Percentiles rank a stretch among this genome's conserved stretches.
These are phyloP conservation scores for Peromyscus californicus DNA, from an alignment of 2,113 vertebrate species.

Conservation along the genomic window DNA sequence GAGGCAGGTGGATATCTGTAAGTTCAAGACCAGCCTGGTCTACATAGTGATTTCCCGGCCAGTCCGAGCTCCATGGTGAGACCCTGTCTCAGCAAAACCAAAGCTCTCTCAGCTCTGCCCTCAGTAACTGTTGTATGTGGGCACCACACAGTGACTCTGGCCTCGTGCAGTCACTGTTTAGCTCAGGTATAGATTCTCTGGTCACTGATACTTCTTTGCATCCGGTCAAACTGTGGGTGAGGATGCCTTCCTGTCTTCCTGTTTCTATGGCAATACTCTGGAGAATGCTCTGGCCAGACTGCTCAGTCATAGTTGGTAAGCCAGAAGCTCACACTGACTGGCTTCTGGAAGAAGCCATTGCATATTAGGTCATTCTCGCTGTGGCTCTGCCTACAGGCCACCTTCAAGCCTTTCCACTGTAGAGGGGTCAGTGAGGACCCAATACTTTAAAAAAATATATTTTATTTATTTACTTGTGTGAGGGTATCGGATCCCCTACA, in stretches of 20 bases:
- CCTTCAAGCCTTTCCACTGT: background rate
- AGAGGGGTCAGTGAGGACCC: background rate
- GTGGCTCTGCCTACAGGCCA: background rate
- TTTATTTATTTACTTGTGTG: background rate
- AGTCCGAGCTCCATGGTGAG: background rate
- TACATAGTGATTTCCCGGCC: background rate
- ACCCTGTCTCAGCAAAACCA: slow-evolving; percentile 83
- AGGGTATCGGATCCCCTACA: background rate
- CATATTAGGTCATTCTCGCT: background rate
- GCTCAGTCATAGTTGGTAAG: background rate
- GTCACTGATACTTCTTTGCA: slow-evolving; percentile 97
- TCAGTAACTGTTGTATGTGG: slow-evolving; percentile 94
- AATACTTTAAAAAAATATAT: too few relatives aligned
- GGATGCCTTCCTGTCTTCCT: slow-evolving; percentile 94
- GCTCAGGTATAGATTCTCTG: slow-evolving; percentile 94
- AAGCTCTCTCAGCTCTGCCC: slow-evolving; percentile 94
- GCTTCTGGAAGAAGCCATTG: background rate
- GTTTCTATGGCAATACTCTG: slow-evolving; percentile 88
- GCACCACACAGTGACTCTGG: slow-evolving; percentile 96
- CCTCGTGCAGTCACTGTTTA: slow-evolving; percentile 94
- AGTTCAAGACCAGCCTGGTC: background rate
- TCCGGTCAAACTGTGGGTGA: slow-evolving; percentile 95
- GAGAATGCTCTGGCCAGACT: background rate
- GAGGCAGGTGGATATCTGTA: background rate
- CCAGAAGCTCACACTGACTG: background rate